Conservation (phyloP, 2,888 invertebrate genomes). For the Pandemis heparana region DNA sequence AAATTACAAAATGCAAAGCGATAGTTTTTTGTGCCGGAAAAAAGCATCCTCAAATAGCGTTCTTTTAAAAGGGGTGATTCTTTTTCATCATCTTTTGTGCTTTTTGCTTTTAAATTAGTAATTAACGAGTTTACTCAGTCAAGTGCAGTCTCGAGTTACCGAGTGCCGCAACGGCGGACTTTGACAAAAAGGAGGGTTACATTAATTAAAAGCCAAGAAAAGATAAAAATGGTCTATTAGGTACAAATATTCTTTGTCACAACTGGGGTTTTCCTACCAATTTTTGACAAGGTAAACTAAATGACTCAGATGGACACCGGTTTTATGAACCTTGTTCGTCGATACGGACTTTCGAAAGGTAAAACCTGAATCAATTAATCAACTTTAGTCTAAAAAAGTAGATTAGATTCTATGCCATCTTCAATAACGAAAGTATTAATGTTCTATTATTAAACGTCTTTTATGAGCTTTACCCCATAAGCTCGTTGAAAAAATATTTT, state of each 20-base stretch:
- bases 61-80: conserved; percentile 10
- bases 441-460: no score
- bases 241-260: background rate
- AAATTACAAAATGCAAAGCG: background rate
- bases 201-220: conserved; percentile 26
- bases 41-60: background rate
- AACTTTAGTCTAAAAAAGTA: no score
- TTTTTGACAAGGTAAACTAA: no score
- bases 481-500: no score
- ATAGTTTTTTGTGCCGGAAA: background rate
- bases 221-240: background rate
- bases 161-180: conserved; percentile 22
- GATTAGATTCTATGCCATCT: no score
- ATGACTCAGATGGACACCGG: no score
- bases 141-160: conserved; percentile 38
- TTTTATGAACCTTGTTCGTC: no score
- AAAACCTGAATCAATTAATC: no score
- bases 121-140: conserved; percentile 43
- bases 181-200: conserved; percentile 30
- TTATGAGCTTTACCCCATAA: no score
- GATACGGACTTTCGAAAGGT: no score
- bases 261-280: background rate
- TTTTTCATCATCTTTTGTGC: conserved; percentile 21
- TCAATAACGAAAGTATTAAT: no score
- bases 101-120: conserved; percentile 42